Percentiles rank a stretch among this genome's conserved stretches.
Conservation (phyloP, 1,140 invertebrate genomes). For the Lucilia sericata region DNA sequence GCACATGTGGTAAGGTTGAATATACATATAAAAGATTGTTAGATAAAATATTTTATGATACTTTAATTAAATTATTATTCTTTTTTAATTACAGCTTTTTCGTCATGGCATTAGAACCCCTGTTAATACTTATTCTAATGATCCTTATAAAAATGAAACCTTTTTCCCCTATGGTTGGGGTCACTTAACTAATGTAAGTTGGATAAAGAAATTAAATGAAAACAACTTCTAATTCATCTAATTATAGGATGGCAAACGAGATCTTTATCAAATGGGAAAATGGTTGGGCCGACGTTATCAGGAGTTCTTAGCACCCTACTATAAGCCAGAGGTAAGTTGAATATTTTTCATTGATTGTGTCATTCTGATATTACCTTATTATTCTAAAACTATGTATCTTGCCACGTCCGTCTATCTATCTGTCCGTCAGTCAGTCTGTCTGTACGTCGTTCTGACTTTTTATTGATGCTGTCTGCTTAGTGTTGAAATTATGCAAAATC, state of each 20-base stretch:
- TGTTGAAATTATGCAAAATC: too few species aligned
- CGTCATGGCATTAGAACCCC: conserved; percentile 85
- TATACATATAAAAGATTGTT: background rate
- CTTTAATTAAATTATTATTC: background rate
- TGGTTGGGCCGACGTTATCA: conserved; percentile 74
- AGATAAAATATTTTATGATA: background rate
- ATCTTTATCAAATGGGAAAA: conserved; percentile 74
- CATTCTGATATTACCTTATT: too few species aligned
- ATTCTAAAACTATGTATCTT: too few species aligned
- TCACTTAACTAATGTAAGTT: conserved; percentile 80
- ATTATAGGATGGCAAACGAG: conserved; percentile 66
- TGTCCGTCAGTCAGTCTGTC: too few species aligned
- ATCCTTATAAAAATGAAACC: conserved; percentile 75
- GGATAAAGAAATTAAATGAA: background rate
- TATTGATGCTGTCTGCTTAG: too few species aligned
- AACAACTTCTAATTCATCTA: too few species aligned
- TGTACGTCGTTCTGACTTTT: too few species aligned
- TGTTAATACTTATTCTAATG: conserved; percentile 80
- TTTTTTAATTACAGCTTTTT: conserved; percentile 70
- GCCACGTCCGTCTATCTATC: too few species aligned
- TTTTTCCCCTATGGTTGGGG: conserved; percentile 82
- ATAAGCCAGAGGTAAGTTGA: conserved; percentile 70
- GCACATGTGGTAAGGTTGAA: background rate
- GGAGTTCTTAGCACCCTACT: conserved; percentile 71
- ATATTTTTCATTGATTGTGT: too few species aligned